Base-by-base conservation (phyloP, 2,888 invertebrate genomes). In the Luffia ferchaultella region DNA sequence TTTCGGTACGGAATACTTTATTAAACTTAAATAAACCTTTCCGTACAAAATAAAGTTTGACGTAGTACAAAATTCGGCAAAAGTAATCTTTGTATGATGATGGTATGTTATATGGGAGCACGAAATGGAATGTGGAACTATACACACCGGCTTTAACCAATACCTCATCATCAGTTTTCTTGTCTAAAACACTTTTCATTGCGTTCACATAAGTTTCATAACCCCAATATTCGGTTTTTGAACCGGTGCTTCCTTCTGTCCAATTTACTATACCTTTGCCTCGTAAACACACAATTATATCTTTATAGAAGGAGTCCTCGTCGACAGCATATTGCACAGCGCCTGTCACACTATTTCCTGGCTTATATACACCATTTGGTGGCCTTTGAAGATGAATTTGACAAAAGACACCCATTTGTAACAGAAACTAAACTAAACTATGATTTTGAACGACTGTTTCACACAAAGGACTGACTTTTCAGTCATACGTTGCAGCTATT, bases 1-100 rank as follows among this genome's bases (percentile, higher is more conserved):
- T 48, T 41, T 42, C 42, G 18, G 41, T 48, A n/a, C 19, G 41
- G 48, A 48, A 48, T 48, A 12, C 42, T 41, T 48, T 42, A 3
- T 42, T 42, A 12, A 42, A 42, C 15, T 20, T 42, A 42, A 48
- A 48, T 5, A 48, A 7, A 1, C 43, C 43, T n/a, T 41, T 41
- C 18, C 18, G 9, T 2, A 20, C 41, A n/a, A 48, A 48, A n/a
- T 41, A 42, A 1, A 48, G 2, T 16, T n/a, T 30, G 15, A 48
- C 12, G 17, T 42, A 42, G n/a, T 48, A 48, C 1, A 19, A 15
- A 7, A 48, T 48, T 2, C 15, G 12, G 18, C 42, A 41, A 12
- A 15, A 15, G 17, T 42, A 42, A 16, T 19, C 17, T 2, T 12
- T 9, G 19, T 42, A 48, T 16, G 30, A 30, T 2, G 48, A 19